Evolutionary conservation across 2,888 invertebrate species (phyloP).

Genomic region (Dexiosoma caninum): DNA sequence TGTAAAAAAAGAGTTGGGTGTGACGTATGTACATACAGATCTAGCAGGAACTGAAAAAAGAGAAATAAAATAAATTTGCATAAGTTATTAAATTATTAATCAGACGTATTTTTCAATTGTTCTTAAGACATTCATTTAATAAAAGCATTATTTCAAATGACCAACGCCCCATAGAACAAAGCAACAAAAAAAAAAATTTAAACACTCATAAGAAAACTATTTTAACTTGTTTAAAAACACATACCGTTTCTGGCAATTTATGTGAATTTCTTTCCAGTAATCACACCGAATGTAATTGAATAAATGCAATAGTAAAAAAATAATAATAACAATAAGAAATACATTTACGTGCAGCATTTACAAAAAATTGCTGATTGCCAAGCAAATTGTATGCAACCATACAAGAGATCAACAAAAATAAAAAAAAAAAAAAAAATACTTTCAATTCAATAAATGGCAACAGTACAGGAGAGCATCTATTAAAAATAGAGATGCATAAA

Average conservation of each 20-base stretch:
- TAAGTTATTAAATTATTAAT: constrained; percentile 10
- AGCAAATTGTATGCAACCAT: constrained; percentile 29
- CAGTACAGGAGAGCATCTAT: constrained; percentile 24
- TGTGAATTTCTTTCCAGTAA: constrained; percentile 19
- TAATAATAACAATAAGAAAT: not conserved
- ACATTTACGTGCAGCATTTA: not conserved
- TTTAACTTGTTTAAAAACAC: not conserved
- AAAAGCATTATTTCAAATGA: constrained; percentile 11
- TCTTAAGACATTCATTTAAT: constrained; percentile 24
- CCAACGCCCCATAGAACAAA: constrained; percentile 46
- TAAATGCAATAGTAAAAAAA: constrained; percentile 4
- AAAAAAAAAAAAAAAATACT: constrained; percentile 41
- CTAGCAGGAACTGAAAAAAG: constrained; percentile 8
- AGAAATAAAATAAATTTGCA: constrained; percentile 38
- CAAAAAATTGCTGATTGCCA: constrained; percentile 26
- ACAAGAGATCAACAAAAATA: constrained; percentile 46
- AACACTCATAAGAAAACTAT: constrained; percentile 36
- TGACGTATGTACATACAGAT: constrained; percentile 43
- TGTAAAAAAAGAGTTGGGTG: no score
- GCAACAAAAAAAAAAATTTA: not conserved
- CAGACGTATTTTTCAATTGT: constrained; percentile 7
- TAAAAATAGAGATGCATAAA: not conserved
- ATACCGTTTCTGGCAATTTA: not conserved
- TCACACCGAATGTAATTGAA: constrained; percentile 36
- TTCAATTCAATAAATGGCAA: constrained; percentile 55